A percentile compares a stretch with the other conserved stretches of the same genome.
Evolutionary conservation across 2,888 invertebrate species (phyloP).

Genomic region (Pharmacophagus antenor): DNA sequence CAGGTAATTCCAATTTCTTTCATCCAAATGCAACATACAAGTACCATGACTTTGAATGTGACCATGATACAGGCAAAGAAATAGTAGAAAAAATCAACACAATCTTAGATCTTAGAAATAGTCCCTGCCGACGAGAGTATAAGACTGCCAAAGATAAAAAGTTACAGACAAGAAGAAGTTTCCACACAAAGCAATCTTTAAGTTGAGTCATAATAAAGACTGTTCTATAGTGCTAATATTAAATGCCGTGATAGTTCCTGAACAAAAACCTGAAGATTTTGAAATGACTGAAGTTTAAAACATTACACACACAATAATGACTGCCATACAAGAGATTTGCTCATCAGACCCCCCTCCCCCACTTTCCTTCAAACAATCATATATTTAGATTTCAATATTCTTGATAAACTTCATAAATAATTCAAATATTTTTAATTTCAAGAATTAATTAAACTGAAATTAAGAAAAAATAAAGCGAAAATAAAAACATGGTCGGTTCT

Average conservation of each 20-base stretch:
- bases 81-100: slow-evolving; percentile 93
- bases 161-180: slow-evolving; percentile 82
- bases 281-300: slow-evolving; percentile 21
- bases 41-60: slow-evolving; percentile 93
- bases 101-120: slow-evolving; percentile 90
- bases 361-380: neutral
- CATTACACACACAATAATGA: slow-evolving; percentile 15
- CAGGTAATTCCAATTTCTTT: slow-evolving; percentile 59
- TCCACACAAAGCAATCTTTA: slow-evolving; percentile 70
- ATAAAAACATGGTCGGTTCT: too few relatives aligned
- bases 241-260: slow-evolving; percentile 37
- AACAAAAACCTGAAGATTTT: slow-evolving; percentile 28
- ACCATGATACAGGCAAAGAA: slow-evolving; percentile 86
- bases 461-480: too few relatives aligned
- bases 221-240: slow-evolving; percentile 27
- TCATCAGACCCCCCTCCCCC: neutral
- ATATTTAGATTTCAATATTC: too few relatives aligned
- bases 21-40: slow-evolving; percentile 84
- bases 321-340: slow-evolving; percentile 21
- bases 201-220: slow-evolving; percentile 48
- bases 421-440: neutral
- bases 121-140: slow-evolving; percentile 90
- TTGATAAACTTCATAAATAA: neutral
- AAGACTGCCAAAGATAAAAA: slow-evolving; percentile 87
- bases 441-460: too few relatives aligned